Evolutionary conservation across 2,113 vertebrate species (phyloP).

Genomic region (Alouatta palliata): DNA sequence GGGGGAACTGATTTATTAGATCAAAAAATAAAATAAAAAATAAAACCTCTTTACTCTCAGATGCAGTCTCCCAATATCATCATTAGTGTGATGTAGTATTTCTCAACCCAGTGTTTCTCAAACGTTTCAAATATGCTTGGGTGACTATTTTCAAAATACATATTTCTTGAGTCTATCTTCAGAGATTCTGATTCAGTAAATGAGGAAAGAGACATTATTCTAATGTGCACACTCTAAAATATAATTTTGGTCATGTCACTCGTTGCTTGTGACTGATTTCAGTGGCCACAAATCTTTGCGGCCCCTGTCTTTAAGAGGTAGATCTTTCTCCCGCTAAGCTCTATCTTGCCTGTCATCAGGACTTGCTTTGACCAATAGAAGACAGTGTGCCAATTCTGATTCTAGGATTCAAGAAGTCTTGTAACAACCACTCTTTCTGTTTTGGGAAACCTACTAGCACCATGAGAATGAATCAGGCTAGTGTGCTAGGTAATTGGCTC

Average conservation of each 20-base stretch:
- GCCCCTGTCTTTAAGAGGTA: rapidly evolving
- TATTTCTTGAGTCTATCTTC: not conserved
- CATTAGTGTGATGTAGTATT: not conserved
- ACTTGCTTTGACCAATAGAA: not conserved
- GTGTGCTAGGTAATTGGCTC: not conserved
- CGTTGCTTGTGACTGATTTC: not conserved
- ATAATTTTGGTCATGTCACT: not conserved
- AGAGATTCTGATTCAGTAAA: not conserved
- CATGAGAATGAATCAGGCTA: not conserved
- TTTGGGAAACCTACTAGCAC: not conserved
- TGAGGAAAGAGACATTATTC: not conserved
- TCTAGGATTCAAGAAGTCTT: not conserved
- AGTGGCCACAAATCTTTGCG: not conserved
- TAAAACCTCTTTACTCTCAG: not conserved
- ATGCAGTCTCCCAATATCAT: not conserved
- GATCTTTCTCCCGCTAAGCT: not conserved
- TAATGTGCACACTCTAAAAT: not conserved
- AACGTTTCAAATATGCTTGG: not conserved
- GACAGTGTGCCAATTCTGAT: not conserved
- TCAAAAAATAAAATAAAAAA: not conserved
- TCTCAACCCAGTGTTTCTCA: not conserved
- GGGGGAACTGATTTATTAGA: not conserved
- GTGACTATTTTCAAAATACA: not conserved
- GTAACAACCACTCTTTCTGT: not conserved
- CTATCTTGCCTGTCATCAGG: not conserved